phyloP scores from a whole-genome alignment of 2,797 vertebrate genomes.

The Varecia variegata region DNA sequence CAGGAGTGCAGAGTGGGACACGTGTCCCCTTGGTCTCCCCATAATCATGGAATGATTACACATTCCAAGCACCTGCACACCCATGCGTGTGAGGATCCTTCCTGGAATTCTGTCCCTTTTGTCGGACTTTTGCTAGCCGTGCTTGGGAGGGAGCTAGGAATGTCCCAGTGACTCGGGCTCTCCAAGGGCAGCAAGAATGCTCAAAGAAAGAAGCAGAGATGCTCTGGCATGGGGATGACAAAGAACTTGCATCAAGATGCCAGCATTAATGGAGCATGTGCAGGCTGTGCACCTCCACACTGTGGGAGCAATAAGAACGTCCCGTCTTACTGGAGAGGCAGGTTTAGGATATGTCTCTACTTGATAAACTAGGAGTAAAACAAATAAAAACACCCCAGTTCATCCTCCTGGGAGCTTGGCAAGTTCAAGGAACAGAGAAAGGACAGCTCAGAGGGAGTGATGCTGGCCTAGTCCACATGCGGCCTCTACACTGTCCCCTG shows the following conservation, averaged over 20 bases:
- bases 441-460: not conserved
- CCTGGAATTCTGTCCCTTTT: not conserved
- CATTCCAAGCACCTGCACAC: not conserved
- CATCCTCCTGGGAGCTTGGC: not conserved
- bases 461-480: accelerated
- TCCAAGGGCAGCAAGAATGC: not conserved
- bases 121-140: not conserved
- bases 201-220: not conserved
- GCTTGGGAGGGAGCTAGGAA: not conserved
- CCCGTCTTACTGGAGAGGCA: not conserved
- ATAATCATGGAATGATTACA: too few species aligned
- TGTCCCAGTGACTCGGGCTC: not conserved
- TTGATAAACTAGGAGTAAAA: not conserved
- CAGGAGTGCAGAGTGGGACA: not conserved
- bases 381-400: not conserved
- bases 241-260: not conserved
- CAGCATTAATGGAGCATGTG: not conserved
- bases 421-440: not conserved
- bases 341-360: not conserved
- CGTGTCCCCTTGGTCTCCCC: not conserved
- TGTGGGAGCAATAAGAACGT: not conserved
- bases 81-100: not conserved
- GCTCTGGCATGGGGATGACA: not conserved
- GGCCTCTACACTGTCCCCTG: too few species aligned
- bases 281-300: not conserved